Base-by-base conservation (phyloP, 2,888 invertebrate species). In the Diaprepes abbreviatus region DNA sequence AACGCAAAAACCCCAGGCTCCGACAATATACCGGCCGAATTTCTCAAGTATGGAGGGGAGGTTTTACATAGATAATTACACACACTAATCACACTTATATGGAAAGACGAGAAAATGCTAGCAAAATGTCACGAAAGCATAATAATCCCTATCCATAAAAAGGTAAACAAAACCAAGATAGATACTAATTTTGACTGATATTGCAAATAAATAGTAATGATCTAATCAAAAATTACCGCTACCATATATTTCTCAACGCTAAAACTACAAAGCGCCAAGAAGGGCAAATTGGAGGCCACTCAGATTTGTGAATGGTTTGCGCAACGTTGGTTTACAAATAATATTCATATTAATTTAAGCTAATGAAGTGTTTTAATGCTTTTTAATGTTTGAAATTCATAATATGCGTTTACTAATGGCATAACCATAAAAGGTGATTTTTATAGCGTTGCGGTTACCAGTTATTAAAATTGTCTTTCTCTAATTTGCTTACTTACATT, bases 221-320 rank as follows among this genome's bases (percentile, higher is more conserved):
- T n/a, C n/a, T n/a, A n/a, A n/a, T n/a, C n/a, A n/a, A n/a, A n/a
- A n/a, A n/a, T n/a, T n/a, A n/a, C n/a, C n/a, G n/a, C n/a, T n/a
- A n/a, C n/a, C n/a, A n/a, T n/a, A n/a, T n/a, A n/a, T n/a, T 35
- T 43, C 10, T 43, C 10, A 9, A 19, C 19, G 40, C 40, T 43
- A 43, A 43, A 43, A 43, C 40, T 43, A 19, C 40, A 9, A 43
- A 43, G 40, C 40, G 40, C 40, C 40, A 43, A 43, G 40, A 43
- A 43, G 40, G 40, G 40, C 19, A 43, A 17, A 9, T 43, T 9
- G 19, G 19, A 19, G 40, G 19, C 40, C 17, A 17, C 16, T 58
- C 7, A 16, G 57, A 58, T 58, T 58, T 58, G 36, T 58, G 57
- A 58, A 58, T 58, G 57, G 57, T 40, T 58, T 58, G 40, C 57